Base-by-base conservation (phyloP, 2,888 invertebrate species). In the Aporophyla lueneburgensis region DNA sequence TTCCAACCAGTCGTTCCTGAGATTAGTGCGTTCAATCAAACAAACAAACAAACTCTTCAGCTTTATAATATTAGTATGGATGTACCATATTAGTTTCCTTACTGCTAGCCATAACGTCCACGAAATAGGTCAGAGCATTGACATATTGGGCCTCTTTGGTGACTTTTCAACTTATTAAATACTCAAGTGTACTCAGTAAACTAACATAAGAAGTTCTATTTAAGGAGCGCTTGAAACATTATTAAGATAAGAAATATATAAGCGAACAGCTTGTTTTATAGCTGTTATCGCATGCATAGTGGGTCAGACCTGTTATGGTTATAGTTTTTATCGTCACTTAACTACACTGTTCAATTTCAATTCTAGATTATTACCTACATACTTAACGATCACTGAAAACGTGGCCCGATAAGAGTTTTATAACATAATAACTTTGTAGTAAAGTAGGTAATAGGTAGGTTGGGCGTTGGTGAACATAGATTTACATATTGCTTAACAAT, bases 241-340 rank as follows among this genome's bases (percentile, higher is more conserved):
- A 91, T 92, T 92, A 90, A 92, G 93, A 94, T 94, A 94, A 94
- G 91, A 86, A 88, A 87, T 91, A 91, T 90, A 90, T 83, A 83
- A 82, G 83, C 89, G 91, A 91, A 91, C 90, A 89, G 88, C 86
- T 89, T 90, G 91, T 93, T 93, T 93, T 91, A 93, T 91, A 90
- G 89, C 77, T 87, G 90, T 93, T 93, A 93, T 93, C 91, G 90
- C 84, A 85, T 84, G 85, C 76, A 84, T 89, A 93, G 88, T 92
- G 88, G 93, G 92, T 94, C 93, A 92, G 87, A 89, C 91, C 90
- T 91, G 93, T 93, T 92, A 91, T 91, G 89, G 89, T 91, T 91
- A 91, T 88, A 87, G 87, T 90, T 90, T 92, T 93, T 93, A 94
- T 94, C 92, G 93, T 88, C 86, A 80, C 84, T 86, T 90, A 89